phyloP scores from a whole-genome alignment of 2,888 invertebrate genomes.

The Epiblema foenella region DNA sequence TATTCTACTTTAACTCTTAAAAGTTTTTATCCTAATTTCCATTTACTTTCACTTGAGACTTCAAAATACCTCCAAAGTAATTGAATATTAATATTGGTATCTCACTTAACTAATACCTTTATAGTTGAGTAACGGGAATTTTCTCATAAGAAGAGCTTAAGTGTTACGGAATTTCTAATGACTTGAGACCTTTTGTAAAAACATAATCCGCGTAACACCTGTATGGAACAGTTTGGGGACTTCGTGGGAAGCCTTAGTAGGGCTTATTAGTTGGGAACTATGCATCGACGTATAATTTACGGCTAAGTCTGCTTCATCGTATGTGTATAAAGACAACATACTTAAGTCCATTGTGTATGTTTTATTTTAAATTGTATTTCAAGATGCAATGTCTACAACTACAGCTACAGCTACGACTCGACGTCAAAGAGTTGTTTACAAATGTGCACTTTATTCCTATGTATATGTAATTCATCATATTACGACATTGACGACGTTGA shows the following conservation, averaged over 20 bases:
- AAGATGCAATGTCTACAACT: too few relatives aligned
- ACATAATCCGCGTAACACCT: slow-evolving; percentile 24
- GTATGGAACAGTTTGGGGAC: slow-evolving; percentile 19
- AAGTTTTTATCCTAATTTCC: slow-evolving; percentile 18
- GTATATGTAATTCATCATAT: too few relatives aligned
- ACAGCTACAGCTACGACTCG: too few relatives aligned
- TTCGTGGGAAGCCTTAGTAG: slow-evolving; percentile 12
- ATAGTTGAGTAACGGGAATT: neutral
- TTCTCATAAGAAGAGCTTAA: neutral
- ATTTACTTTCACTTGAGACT: slow-evolving; percentile 17
- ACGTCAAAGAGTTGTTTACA: too few relatives aligned
- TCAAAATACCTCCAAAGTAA: slow-evolving; percentile 23
- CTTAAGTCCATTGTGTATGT: too few relatives aligned
- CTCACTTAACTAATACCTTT: slow-evolving; percentile 22
- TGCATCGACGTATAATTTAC: neutral
- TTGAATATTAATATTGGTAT: slow-evolving; percentile 31
- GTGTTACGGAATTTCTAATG: neutral
- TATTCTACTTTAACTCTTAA: too few relatives aligned
- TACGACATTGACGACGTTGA: neutral
- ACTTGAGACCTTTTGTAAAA: neutral
- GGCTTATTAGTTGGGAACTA: slow-evolving; percentile 17
- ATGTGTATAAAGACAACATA: too few relatives aligned
- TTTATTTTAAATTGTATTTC: too few relatives aligned
- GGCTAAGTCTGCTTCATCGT: too few relatives aligned
- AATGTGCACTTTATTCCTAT: too few relatives aligned